These are phyloP conservation scores for Mimumesa dahlbomi DNA, from an alignment of 2,888 invertebrate genomes.

Conservation along the genomic window DNA sequence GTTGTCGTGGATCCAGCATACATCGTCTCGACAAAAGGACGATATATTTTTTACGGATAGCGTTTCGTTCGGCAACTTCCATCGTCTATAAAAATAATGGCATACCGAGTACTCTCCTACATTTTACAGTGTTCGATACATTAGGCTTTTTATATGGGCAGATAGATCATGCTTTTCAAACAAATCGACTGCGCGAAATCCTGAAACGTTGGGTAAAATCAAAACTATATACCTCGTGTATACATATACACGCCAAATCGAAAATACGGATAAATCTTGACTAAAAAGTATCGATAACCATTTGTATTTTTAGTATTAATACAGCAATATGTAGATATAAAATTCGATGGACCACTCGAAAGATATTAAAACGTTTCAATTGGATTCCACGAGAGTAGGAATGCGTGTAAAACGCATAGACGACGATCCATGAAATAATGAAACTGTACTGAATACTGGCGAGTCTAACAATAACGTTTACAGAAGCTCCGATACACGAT, in stretches of 20 bases:
- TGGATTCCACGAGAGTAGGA: background rate
- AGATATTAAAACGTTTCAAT: background rate
- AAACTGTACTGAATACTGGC: conserved; percentile 11
- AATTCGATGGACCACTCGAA: conserved; percentile 20
- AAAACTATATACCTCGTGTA: no score
- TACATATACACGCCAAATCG: conserved; percentile 22
- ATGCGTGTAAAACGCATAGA: background rate
- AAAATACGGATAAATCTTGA: no score
- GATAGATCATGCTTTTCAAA: conserved; percentile 8
- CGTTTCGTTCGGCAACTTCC: conserved; percentile 36
- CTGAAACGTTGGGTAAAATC: conserved; percentile 8
- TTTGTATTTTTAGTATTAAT: conserved; percentile 16
- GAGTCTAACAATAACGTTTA: conserved; percentile 30
- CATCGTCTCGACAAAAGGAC: conserved; percentile 54
- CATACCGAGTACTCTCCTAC: conserved; percentile 42
- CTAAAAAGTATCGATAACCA: no score
- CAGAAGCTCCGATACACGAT: conserved; percentile 30
- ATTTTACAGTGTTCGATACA: conserved; percentile 26
- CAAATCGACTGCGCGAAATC: conserved; percentile 31
- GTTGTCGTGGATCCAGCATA: conserved; percentile 45
- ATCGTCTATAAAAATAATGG: conserved; percentile 46
- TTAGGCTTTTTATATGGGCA: conserved; percentile 13
- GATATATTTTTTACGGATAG: conserved; percentile 60
- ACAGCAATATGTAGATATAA: background rate
- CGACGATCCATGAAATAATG: conserved; percentile 6